Evolutionary conservation across 2,888 invertebrate genomes (phyloP).

Genomic region (Eilema griseolum): DNA sequence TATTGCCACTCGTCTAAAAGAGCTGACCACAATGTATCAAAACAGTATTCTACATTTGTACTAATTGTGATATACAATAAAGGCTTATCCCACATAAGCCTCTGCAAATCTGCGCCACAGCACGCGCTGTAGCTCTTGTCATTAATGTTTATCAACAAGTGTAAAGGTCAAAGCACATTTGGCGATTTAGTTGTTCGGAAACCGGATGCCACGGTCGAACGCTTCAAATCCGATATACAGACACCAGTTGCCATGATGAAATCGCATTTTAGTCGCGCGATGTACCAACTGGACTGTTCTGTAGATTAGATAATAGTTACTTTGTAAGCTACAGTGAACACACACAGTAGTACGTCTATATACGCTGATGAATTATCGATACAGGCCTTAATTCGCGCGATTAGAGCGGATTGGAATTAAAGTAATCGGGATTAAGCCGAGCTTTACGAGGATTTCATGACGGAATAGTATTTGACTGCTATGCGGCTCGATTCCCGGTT

Average conservation of each 20-base stretch:
- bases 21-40: too few relatives aligned
- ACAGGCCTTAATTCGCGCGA: too few relatives aligned
- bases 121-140: neutral
- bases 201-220: conserved; percentile 1
- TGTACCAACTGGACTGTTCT: neutral
- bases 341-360: too few relatives aligned
- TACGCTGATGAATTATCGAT: too few relatives aligned
- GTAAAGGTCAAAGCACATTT: neutral
- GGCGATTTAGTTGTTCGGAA: neutral
- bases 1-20: too few relatives aligned
- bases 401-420: too few relatives aligned
- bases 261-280: neutral
- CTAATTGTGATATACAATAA: neutral
- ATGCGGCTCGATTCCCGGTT: too few relatives aligned
- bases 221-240: neutral
- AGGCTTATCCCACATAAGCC: neutral
- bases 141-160: neutral
- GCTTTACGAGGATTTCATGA: too few relatives aligned
- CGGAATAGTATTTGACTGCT: too few relatives aligned
- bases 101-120: neutral
- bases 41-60: neutral
- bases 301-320: neutral
- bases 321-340: too few relatives aligned
- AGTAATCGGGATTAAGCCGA: too few relatives aligned
- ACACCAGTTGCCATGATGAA: neutral